Percentiles rank a stretch among this genome's conserved stretches.
Conservation (phyloP, 1,140 invertebrate genomes). For the Drosophila mojavensis region DNA sequence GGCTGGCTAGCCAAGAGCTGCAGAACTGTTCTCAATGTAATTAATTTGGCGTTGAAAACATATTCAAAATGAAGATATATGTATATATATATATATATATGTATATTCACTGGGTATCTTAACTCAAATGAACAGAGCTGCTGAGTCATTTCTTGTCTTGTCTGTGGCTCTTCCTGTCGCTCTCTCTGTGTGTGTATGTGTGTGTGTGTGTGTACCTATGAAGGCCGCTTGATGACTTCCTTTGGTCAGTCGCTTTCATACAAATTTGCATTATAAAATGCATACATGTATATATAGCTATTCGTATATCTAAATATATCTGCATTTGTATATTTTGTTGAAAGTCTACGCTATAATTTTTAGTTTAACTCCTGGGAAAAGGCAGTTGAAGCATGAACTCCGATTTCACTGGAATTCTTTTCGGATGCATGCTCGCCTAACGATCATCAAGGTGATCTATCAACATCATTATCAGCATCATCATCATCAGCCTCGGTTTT, state of each 20-base stretch:
- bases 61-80: constrained; percentile 38
- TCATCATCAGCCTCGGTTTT: constrained; percentile 4
- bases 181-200: no score
- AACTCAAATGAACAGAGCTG: constrained; percentile 8
- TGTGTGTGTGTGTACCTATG: constrained; percentile 11
- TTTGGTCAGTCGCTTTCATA: constrained; percentile 30
- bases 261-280: constrained; percentile 64
- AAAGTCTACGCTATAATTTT: constrained; percentile 61
- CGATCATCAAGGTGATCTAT: constrained; percentile 63
- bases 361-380: constrained; percentile 61
- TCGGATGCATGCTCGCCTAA: constrained; percentile 25
- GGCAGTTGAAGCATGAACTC: constrained; percentile 68
- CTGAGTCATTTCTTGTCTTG: constrained; percentile 64
- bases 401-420: constrained; percentile 68
- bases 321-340: constrained; percentile 11
- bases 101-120: constrained; percentile 3
- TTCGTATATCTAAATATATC: background rate
- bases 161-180: constrained; percentile 62
- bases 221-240: constrained; percentile 55
- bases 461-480: constrained; percentile 35
- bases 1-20: constrained; percentile 41
- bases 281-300: constrained; percentile 2
- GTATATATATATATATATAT: background rate
- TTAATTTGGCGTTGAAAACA: constrained; percentile 68
- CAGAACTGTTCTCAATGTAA: constrained; percentile 47